Conservation (phyloP, 2,113 vertebrate species). For the Lagopus leucura region DNA sequence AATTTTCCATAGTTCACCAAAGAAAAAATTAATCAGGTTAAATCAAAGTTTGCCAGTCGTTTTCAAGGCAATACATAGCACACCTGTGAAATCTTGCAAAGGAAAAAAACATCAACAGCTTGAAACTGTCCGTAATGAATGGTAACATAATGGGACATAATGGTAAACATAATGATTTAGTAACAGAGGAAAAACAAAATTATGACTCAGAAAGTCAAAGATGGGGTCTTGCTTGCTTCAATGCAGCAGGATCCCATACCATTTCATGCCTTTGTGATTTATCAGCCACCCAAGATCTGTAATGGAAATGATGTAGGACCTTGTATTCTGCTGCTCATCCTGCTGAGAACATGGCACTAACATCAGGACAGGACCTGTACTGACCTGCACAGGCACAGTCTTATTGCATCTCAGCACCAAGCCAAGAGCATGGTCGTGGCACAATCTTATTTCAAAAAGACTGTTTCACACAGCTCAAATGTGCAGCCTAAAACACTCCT, state of each 20-base stretch:
- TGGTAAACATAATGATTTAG: no score
- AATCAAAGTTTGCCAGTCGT: not conserved
- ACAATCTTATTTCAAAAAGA: not conserved
- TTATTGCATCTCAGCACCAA: not conserved
- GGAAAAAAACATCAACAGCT: rapidly evolving
- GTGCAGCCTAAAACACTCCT: not conserved
- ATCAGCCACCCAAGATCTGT: rapidly evolving
- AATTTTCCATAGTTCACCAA: not conserved
- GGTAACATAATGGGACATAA: not conserved
- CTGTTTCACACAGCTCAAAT: not conserved
- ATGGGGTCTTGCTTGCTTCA: not conserved
- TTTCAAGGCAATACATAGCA: not conserved
- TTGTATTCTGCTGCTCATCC: not conserved
- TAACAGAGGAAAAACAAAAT: rapidly evolving
- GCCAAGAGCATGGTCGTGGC: not conserved
- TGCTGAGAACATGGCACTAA: not conserved
- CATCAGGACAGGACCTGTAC: not conserved
- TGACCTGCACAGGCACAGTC: rapidly evolving
- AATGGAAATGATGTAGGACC: not conserved
- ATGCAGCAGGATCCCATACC: not conserved
- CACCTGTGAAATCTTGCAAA: not conserved
- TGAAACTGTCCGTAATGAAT: not conserved
- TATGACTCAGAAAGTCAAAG: not conserved
- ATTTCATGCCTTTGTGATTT: not conserved
- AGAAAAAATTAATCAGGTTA: not conserved